These are phyloP conservation scores for Leucopternis melanops DNA, from an alignment of 2,113 vertebrate species.

Conservation along the genomic window DNA sequence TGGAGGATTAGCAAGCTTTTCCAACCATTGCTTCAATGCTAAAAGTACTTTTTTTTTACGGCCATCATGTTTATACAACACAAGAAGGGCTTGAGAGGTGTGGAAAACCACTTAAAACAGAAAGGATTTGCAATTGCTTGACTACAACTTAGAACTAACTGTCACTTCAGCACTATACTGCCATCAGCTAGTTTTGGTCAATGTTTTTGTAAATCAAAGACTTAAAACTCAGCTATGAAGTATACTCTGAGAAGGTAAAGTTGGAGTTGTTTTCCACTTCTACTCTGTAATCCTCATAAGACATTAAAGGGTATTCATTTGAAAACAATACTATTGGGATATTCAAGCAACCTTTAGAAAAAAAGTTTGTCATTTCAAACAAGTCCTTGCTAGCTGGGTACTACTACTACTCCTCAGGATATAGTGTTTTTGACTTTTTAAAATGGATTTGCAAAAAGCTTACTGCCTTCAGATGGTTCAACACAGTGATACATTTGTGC, in stretches of 20 bases:
- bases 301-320: accelerated
- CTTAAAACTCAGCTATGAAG: neutral
- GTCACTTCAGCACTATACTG: neutral
- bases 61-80: neutral
- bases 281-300: neutral
- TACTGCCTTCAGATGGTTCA: neutral
- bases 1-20: neutral
- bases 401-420: accelerated
- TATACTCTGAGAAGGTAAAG: neutral
- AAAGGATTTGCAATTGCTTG: no score
- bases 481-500: no score
- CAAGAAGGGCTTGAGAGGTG: neutral
- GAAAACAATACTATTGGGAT: neutral
- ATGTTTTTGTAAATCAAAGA: no score
- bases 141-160: neutral
- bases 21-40: neutral
- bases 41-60: no score
- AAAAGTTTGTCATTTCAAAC: neutral
- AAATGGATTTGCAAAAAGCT: neutral
- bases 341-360: neutral
- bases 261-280: neutral
- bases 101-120: neutral
- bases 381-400: neutral
- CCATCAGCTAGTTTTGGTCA: neutral
- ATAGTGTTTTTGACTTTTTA: accelerated